Evolutionary conservation across 2,888 invertebrate genomes (phyloP), one percentile per base, ranked within the genome.

Genomic region (Ormyrus thymus): DNA sequence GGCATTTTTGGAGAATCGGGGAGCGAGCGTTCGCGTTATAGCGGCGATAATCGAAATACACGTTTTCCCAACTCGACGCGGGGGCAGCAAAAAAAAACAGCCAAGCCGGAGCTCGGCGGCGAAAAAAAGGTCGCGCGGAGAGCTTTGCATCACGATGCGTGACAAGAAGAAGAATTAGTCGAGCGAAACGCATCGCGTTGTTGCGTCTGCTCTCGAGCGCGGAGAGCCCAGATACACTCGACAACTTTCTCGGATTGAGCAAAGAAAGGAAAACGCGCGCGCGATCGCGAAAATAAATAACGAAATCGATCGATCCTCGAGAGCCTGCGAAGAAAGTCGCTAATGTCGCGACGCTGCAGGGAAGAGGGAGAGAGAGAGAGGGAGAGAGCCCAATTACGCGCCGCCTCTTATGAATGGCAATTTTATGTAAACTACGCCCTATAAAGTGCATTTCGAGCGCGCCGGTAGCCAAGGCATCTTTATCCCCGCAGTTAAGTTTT

Each of bases 81-180:
- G 56, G 5, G 11, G 55, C 9, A 61, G 10, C 61, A 51, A 50
- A 62, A 61, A 51, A 46, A 45, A 45, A 72, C 53, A n/a, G 15
- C 3, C 29, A 29, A 29, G 29, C 29, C 29, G 29, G 29, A 29
- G 29, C 29, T 29, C 29, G 29, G 29, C 1, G 9, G 64, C 10
- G 48, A 48, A 56, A 71, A 50, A 71, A 64, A 68, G 72, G 46
- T 15, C 29, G 29, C 29, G 29, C 29, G 29, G 29, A 59, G 45
- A 64, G 69, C 43, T 76, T 76, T 73, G 79, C 76, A 73, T 73
- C 75, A 76, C 58, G 76, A 76, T 76, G 79, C 75, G 76, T 79
- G 79, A 72, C 79, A 79, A 79, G 79, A 71, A 76, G 79, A 79
- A 73, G 76, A 73, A 71, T 71, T 76, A 80, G 76, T 76, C 79